phyloP scores from a whole-genome alignment of 2,797 vertebrate species.

The Betta splendens region DNA sequence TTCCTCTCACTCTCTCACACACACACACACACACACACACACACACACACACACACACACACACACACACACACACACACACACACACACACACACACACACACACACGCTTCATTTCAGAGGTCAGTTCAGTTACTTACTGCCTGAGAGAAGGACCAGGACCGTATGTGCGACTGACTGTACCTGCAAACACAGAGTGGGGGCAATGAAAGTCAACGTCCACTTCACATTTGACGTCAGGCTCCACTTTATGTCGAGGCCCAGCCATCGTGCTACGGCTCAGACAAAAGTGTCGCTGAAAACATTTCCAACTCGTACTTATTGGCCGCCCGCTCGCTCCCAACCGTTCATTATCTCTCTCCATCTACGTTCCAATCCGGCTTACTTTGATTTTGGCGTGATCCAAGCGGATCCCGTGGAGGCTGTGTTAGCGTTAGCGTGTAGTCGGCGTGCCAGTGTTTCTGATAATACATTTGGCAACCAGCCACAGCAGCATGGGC shows the following conservation, averaged over 20 bases:
- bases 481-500: slow-evolving; percentile 38
- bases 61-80: too few relatives aligned
- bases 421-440: slow-evolving; percentile 22
- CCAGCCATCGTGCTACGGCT: slow-evolving; percentile 8
- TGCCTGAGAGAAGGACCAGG: slow-evolving; percentile 86
- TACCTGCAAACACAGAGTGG: slow-evolving; percentile 71
- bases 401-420: slow-evolving; percentile 32
- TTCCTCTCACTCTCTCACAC: slow-evolving; percentile 43
- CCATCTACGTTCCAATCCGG: slow-evolving; percentile 41
- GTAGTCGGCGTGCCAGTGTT: slow-evolving; percentile 24
- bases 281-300: slow-evolving; percentile 21
- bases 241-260: slow-evolving; percentile 11
- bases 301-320: slow-evolving; percentile 44
- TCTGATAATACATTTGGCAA: slow-evolving; percentile 60
- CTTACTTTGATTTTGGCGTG: slow-evolving; percentile 45
- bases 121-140: slow-evolving; percentile 67
- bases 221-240: slow-evolving; percentile 2
- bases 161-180: slow-evolving; percentile 77
- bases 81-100: too few relatives aligned
- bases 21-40: slow-evolving; percentile 6
- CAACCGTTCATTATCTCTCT: slow-evolving; percentile 53
- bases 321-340: slow-evolving; percentile 29
- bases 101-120: slow-evolving; percentile 6
- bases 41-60: too few relatives aligned
- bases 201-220: slow-evolving; percentile 20